Percentiles rank a stretch among this genome's conserved stretches.
Evolutionary conservation across 1,140 invertebrate genomes (phyloP).

Genomic region (Coelopa frigida): DNA sequence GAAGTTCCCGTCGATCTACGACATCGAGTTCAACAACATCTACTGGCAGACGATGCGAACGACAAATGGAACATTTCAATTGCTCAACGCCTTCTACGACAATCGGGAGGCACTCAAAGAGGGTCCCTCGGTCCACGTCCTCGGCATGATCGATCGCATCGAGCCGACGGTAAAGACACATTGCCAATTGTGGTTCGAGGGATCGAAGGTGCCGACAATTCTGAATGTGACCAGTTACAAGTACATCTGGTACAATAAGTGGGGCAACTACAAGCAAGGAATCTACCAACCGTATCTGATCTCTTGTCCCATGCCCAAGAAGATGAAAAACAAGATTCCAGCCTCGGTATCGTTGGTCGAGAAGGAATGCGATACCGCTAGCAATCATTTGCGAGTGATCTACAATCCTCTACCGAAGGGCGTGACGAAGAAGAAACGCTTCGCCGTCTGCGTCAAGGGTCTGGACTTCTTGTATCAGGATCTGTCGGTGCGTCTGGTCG

Average conservation of each 20-base stretch:
- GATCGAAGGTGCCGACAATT: slow-evolving; percentile 63
- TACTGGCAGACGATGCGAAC: slow-evolving; percentile 75
- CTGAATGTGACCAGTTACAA: slow-evolving; percentile 71
- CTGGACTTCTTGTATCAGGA: slow-evolving; percentile 81
- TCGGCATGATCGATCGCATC: slow-evolving; percentile 80
- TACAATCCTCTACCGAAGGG: slow-evolving; percentile 49
- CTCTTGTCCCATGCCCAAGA: slow-evolving; percentile 68
- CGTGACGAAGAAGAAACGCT: slow-evolving; percentile 67
- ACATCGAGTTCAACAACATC: slow-evolving; percentile 79
- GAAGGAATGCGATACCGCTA: slow-evolving; percentile 67
- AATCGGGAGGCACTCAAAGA: slow-evolving; percentile 60
- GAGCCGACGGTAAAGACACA: slow-evolving; percentile 66
- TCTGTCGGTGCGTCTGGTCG: slow-evolving; percentile 73
- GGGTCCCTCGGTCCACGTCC: slow-evolving; percentile 67
- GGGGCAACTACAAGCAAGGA: slow-evolving; percentile 78
- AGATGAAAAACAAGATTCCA: slow-evolving; percentile 60
- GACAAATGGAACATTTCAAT: slow-evolving; percentile 71
- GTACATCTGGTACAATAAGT: slow-evolving; percentile 81
- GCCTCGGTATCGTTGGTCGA: slow-evolving; percentile 75
- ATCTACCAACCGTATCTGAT: slow-evolving; percentile 82
- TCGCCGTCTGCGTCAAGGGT: slow-evolving; percentile 89
- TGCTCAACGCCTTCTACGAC: slow-evolving; percentile 83
- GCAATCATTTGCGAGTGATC: slow-evolving; percentile 72
- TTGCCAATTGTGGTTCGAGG: slow-evolving; percentile 84
- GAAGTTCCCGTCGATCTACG: slow-evolving; percentile 69